A percentile compares a stretch with the other conserved stretches of the same genome.
Conservation (phyloP, 2,888 invertebrate genomes). For the Cephus nigrinus region DNA sequence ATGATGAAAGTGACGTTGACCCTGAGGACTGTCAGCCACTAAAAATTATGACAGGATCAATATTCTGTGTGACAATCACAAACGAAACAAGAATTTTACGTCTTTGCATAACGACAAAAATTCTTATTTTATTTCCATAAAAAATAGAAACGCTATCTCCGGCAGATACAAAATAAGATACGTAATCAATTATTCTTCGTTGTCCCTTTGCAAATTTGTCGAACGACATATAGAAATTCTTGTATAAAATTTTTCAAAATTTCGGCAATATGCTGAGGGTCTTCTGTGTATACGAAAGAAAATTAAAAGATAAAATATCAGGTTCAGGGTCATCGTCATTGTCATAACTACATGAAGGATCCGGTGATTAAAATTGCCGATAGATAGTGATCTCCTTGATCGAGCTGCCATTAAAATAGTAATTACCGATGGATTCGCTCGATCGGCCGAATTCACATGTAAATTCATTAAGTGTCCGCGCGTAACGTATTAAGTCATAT, state of each 20-base stretch:
- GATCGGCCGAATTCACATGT: neutral
- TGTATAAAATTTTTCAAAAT: neutral
- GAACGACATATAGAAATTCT: neutral
- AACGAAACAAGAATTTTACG: conserved; percentile 9
- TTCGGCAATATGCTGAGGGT: neutral
- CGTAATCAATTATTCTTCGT: neutral
- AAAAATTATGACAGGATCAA: neutral
- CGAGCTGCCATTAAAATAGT: neutral
- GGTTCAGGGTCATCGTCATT: neutral
- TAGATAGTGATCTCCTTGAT: neutral
- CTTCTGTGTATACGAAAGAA: neutral
- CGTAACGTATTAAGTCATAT: neutral
- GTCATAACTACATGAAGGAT: neutral
- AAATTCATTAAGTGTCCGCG: neutral
- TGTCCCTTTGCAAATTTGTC: neutral
- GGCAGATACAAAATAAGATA: neutral
- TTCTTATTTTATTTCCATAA: conserved; percentile 13
- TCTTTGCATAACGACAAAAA: conserved; percentile 13
- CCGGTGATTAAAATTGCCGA: neutral
- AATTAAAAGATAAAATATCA: neutral
- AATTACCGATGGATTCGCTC: neutral
- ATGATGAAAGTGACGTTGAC: conserved; percentile 11
- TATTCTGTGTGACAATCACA: neutral
- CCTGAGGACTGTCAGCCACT: neutral
- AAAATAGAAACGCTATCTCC: neutral